These are phyloP conservation scores for Meandrina meandrites DNA, from an alignment of 92 coral and sea anemone species.

Conservation along the genomic window DNA sequence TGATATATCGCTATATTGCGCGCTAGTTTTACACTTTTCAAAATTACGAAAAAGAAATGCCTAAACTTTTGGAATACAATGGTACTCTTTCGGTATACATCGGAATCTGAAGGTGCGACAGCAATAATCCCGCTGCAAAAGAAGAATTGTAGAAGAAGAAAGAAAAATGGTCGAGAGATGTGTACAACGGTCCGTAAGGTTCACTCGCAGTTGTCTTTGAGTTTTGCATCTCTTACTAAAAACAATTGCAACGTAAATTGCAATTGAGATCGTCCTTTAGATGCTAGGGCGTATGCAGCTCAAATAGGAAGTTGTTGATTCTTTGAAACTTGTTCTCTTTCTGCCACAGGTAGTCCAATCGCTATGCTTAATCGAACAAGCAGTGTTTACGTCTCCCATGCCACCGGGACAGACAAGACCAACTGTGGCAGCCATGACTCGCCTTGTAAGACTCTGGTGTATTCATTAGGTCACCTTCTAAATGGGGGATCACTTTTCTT, in stretches of 20 bases:
- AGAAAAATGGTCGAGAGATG: too few relatives aligned
- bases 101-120: background rate
- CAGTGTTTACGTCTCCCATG: constrained; percentile 3
- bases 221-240: too few relatives aligned
- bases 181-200: too few relatives aligned
- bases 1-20: background rate
- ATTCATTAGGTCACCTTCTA: background rate
- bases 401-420: background rate
- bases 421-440: background rate
- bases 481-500: background rate
- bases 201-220: too few relatives aligned
- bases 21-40: background rate
- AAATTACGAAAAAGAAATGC: background rate
- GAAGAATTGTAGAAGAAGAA: too few relatives aligned
- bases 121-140: too few relatives aligned
- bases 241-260: too few relatives aligned
- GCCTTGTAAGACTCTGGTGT: background rate
- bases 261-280: too few relatives aligned
- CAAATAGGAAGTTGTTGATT: background rate
- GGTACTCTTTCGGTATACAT: background rate
- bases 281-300: too few relatives aligned
- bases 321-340: background rate
- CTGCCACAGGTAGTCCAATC: background rate
- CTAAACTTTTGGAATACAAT: background rate
- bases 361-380: background rate